Conservation (phyloP, 2,797 vertebrate genomes). For the Acipenser ruthenus region DNA sequence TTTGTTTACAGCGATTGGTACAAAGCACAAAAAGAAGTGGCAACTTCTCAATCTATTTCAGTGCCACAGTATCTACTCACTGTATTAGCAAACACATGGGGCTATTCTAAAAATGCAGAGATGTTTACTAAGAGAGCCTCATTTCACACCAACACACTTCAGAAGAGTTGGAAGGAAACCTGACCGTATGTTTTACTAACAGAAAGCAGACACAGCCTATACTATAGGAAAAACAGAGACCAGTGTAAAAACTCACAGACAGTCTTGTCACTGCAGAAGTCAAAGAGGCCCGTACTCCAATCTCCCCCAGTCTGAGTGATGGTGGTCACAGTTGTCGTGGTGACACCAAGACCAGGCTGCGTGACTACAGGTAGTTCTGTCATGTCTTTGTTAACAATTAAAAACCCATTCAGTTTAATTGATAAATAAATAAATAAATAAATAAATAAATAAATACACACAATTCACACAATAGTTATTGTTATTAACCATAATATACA, state of each 20-base stretch:
- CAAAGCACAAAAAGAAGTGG: too few species aligned
- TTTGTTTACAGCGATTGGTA: too few species aligned
- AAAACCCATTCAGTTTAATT: too few species aligned
- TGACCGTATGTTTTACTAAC: too few species aligned
- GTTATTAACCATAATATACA: not conserved
- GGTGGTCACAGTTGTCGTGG: slow-evolving; percentile 59
- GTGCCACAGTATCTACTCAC: too few species aligned
- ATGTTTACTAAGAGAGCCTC: too few species aligned
- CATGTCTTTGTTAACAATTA: slow-evolving; percentile 1
- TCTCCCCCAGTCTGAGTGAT: slow-evolving; percentile 61
- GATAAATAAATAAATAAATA: not conserved
- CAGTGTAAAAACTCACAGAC: slow-evolving; percentile 47
- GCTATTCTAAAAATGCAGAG: too few species aligned
- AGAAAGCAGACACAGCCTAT: not conserved
- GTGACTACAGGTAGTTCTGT: slow-evolving; percentile 39
- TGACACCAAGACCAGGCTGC: slow-evolving; percentile 58
- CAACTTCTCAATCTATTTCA: too few species aligned
- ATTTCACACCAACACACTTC: too few species aligned
- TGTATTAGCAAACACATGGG: too few species aligned
- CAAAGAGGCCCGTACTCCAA: slow-evolving; percentile 67
- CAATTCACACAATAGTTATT: not conserved
- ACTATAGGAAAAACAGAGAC: slow-evolving; percentile 8
- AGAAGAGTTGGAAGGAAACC: too few species aligned
- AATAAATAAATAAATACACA: too few species aligned
- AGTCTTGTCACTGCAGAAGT: slow-evolving; percentile 58